These are phyloP conservation scores for Arctopsyche grandis DNA, from an alignment of 1,140 invertebrate species.

Conservation along the genomic window DNA sequence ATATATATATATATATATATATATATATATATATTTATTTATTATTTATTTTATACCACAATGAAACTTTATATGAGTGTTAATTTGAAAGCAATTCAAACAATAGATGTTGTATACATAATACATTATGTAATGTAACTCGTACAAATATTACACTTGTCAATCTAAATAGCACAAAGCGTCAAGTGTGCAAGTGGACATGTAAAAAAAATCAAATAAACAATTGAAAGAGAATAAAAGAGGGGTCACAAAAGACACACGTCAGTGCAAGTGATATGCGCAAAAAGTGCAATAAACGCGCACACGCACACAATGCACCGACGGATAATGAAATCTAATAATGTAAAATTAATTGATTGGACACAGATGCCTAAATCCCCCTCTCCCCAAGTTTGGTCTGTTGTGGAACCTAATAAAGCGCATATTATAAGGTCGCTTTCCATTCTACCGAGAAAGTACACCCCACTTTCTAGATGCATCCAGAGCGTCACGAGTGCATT, in stretches of 20 bases:
- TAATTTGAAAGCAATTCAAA: too few species aligned
- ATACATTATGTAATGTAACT: too few species aligned
- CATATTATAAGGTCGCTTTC: constrained; percentile 51
- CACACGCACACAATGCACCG: constrained; percentile 19
- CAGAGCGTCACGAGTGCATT: background rate
- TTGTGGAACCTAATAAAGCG: constrained; percentile 54
- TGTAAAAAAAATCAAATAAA: background rate
- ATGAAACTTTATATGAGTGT: too few species aligned
- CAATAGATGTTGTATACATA: too few species aligned
- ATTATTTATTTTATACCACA: too few species aligned
- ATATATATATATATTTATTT: too few species aligned
- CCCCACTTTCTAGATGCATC: constrained; percentile 1
- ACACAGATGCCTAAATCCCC: constrained; percentile 43
- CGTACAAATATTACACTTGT: too few species aligned
- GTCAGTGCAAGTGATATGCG: constrained; percentile 11
- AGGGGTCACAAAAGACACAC: background rate
- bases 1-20: too few species aligned
- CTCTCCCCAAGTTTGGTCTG: constrained; percentile 33
- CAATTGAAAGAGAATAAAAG: background rate
- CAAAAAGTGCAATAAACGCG: constrained; percentile 24
- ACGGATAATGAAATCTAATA: constrained; percentile 53
- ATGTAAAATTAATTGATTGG: constrained; percentile 55
- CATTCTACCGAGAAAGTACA: constrained; percentile 9
- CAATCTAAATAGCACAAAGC: too few species aligned
- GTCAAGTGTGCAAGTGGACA: too few species aligned